A percentile compares a stretch with the other conserved stretches of the same genome.
Evolutionary conservation across 2,797 vertebrate species (phyloP).

Genomic region (Heterohyrax brucei): DNA sequence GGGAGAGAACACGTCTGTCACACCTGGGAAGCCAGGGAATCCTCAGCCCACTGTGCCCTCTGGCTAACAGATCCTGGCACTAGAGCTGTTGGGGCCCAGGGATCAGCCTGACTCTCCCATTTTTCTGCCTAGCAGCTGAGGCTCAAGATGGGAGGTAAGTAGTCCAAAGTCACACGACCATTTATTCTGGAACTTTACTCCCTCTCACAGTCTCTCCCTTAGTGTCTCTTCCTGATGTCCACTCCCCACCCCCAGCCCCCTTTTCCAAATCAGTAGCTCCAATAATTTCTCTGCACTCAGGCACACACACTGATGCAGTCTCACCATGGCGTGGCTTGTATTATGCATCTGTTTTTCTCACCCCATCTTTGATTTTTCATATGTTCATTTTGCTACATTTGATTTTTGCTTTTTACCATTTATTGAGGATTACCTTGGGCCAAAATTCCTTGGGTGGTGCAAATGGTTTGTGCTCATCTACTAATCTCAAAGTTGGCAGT

Average conservation of each 20-base stretch:
- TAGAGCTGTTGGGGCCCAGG: not conserved
- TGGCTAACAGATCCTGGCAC: not conserved
- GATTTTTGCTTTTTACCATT: constrained; percentile 34
- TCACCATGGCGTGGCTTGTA: not conserved
- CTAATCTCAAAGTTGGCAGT: not conserved
- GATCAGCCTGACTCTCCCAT: not conserved
- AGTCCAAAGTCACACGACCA: not conserved
- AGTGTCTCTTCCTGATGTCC: not conserved
- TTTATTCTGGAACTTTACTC: not conserved
- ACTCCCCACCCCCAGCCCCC: not conserved
- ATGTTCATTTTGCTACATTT: not conserved
- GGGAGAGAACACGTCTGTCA: not conserved
- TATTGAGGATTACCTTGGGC: not conserved
- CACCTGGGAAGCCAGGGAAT: not conserved
- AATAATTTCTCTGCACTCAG: not conserved
- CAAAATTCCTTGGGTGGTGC: too few relatives aligned
- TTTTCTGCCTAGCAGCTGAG: not conserved
- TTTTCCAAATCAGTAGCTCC: not conserved
- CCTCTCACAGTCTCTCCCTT: not conserved
- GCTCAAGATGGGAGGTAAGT: not conserved
- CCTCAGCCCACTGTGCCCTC: not conserved
- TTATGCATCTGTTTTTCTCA: not conserved
- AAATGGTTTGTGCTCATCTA: too few relatives aligned
- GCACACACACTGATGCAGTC: not conserved
- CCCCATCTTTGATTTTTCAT: not conserved